These are phyloP conservation scores for Euplagia quadripunctaria DNA, from an alignment of 2,888 invertebrate species.

Conservation along the genomic window DNA sequence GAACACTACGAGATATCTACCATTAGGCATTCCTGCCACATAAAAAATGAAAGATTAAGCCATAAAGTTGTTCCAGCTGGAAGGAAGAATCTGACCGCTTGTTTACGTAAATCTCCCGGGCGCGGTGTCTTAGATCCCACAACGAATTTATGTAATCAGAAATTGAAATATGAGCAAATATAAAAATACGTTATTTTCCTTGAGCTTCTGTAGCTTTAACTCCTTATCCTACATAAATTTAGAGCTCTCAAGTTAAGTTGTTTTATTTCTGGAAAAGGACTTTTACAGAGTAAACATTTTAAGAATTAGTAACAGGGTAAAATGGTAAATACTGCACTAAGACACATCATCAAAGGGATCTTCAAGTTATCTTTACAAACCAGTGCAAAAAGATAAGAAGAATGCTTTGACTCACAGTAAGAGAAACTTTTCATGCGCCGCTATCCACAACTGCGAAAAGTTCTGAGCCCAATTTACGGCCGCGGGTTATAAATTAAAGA, in stretches of 20 bases:
- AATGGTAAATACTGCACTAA: background rate
- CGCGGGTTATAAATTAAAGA: constrained; percentile 17
- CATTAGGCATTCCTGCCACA: constrained; percentile 43
- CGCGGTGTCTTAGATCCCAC: constrained; percentile 38
- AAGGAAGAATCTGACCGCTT: constrained; percentile 48
- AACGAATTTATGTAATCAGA: constrained; percentile 58
- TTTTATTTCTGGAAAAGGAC: background rate
- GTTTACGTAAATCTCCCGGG: constrained; percentile 56
- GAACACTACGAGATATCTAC: constrained; percentile 22
- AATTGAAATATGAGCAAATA: constrained; percentile 54
- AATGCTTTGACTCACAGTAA: background rate
- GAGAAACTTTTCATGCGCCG: background rate
- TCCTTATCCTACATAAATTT: constrained; percentile 5
- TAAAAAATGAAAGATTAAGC: constrained; percentile 60
- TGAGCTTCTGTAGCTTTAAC: constrained; percentile 19
- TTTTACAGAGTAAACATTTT: background rate
- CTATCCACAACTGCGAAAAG: constrained; percentile 11
- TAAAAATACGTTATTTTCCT: constrained; percentile 54
- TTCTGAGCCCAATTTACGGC: constrained; percentile 14
- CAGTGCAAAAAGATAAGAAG: constrained; percentile 3
- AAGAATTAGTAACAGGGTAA: background rate
- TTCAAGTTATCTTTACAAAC: background rate
- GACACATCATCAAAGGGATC: background rate
- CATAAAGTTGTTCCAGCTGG: constrained; percentile 49
- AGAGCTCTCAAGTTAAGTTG: background rate